Evolutionary conservation across 2,797 vertebrate genomes (phyloP), one percentile per base, ranked within the genome.

Genomic region (Momotus momota): DNA sequence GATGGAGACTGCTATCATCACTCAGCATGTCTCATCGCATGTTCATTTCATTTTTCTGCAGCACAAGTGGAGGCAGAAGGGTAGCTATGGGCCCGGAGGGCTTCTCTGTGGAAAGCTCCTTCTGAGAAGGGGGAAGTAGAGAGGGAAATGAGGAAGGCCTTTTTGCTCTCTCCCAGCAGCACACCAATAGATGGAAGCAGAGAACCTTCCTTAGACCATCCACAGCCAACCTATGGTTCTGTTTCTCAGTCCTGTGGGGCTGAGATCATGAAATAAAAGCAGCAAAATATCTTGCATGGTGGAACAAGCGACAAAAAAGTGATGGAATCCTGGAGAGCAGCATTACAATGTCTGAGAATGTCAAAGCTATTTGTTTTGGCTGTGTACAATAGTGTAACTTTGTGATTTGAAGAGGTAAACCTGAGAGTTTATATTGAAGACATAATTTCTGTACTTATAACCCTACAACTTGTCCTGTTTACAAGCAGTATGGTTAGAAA

Each of bases 121-220:
- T 3, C 48, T 46, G 33, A 74, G 23, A 80, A 66, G 12, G 15
- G 14, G 6, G 4, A 45, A 58, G 22, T 5, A 27, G 21, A 48
- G 10, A 22, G 19, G 15, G 8, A 81, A 86, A 73, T 7, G 19
- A 46, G 16, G 38, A 26, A 54, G 26, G 5, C 12, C 13, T 14
- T 27, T 43, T 75, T 61, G 3, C 26, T 89, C 46, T 82, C 33
- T 90, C 91, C 52, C 25, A 73, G 31, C 12, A 74, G 57, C 48
- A 86, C 14, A 78, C 79, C 88, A 58, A 90, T 12, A 96, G 86
- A 67, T 94, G 85, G 87, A 78, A 64, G 27, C 69, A 94, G 81
- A 93, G 74, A 82, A 52, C 84, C 64, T 91, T 93, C 69, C 31
- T 25, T 52, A 16, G 64, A 26, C 27, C n/a, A 23, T 23, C 6